phyloP scores from a whole-genome alignment of 1,140 invertebrate species.

The Myzus persicae region DNA sequence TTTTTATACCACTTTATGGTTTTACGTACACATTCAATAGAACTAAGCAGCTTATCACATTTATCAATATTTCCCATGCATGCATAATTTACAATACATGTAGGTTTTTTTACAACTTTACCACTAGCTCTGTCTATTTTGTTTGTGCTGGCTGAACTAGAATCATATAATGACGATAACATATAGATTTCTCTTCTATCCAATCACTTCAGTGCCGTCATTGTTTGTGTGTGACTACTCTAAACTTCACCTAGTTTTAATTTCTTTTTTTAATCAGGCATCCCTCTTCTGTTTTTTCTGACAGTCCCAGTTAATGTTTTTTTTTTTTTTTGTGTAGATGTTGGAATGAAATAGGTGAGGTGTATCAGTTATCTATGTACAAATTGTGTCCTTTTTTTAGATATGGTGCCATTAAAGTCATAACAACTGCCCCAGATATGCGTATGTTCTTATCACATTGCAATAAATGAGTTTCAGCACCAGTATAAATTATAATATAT shows the following conservation, averaged over 20 bases:
- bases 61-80: background rate
- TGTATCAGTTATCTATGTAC: constrained; percentile 23
- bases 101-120: background rate
- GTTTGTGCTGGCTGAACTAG: background rate
- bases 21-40: background rate
- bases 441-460: too few relatives aligned
- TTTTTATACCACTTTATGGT: background rate
- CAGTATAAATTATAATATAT: background rate
- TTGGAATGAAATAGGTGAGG: background rate
- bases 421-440: background rate
- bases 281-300: constrained; percentile 61
- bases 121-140: background rate
- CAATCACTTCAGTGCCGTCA: constrained; percentile 62
- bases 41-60: background rate
- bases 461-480: background rate
- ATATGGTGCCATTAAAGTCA: background rate
- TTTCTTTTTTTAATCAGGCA: constrained; percentile 62
- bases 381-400: background rate
- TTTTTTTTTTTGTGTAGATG: constrained; percentile 60
- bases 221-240: background rate
- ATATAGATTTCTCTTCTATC: constrained; percentile 61
- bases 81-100: background rate
- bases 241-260: constrained; percentile 60
- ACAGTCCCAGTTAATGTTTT: constrained; percentile 62
- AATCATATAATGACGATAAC: constrained; percentile 59